phyloP scores from a whole-genome alignment of 2,797 vertebrate genomes.

The Gallinago nigripennis region DNA sequence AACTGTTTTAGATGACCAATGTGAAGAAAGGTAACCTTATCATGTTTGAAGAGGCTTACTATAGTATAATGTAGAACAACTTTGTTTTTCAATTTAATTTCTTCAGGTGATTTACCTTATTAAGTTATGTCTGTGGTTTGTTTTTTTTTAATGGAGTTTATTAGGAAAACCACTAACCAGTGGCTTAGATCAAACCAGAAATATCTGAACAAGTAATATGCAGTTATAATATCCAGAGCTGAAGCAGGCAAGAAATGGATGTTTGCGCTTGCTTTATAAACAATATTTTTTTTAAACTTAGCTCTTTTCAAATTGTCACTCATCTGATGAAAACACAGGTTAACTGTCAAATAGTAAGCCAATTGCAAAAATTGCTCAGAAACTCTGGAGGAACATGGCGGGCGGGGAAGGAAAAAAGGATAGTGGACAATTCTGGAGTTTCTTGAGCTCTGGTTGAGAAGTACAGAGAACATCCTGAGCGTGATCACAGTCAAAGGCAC shows the following conservation, averaged over 20 bases:
- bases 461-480: not conserved
- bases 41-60: not conserved
- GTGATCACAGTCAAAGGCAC: not conserved
- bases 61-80: not conserved
- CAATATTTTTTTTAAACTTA: not conserved
- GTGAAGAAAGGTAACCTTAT: not conserved
- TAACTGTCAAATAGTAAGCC: not conserved
- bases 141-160: not conserved
- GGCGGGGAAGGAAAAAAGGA: too few species aligned
- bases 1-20: not conserved
- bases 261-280: not conserved
- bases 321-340: not conserved
- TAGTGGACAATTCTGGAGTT: not conserved
- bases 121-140: not conserved
- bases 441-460: not conserved
- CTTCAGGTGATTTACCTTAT: fast-evolving
- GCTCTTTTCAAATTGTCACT: not conserved
- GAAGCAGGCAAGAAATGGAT: not conserved
- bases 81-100: not conserved
- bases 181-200: not conserved
- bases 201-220: not conserved
- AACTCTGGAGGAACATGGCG: not conserved
- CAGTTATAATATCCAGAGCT: not conserved
- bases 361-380: not conserved
- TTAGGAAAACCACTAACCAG: not conserved